A percentile compares a stretch with the other conserved stretches of the same genome.
These are phyloP conservation scores for Cranoglanis bouderius DNA, from an alignment of 2,113 vertebrate species.

Conservation along the genomic window DNA sequence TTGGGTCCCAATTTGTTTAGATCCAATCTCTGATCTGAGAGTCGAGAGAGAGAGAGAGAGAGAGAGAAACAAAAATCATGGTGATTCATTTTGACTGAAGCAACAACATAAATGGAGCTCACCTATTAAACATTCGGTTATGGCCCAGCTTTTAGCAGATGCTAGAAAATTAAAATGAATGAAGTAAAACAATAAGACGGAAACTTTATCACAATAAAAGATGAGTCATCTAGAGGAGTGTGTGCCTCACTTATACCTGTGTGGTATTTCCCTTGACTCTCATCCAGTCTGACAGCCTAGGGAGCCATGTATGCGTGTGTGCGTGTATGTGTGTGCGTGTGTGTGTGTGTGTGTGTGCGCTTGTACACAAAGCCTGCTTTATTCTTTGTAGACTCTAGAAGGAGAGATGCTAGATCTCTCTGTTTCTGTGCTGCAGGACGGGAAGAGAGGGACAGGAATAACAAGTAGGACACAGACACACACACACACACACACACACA, in stretches of 20 bases:
- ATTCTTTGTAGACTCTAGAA: slow-evolving; percentile 67
- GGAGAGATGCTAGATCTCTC: slow-evolving; percentile 53
- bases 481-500: slow-evolving; percentile 18
- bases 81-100: not conserved
- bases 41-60: slow-evolving; percentile 24
- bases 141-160: not conserved
- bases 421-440: slow-evolving; percentile 31
- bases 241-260: not conserved
- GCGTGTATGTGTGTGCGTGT: slow-evolving; percentile 14
- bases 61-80: not conserved
- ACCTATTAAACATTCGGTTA: not conserved
- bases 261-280: not conserved
- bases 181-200: not conserved
- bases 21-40: slow-evolving; percentile 94
- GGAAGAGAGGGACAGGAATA: slow-evolving; percentile 56
- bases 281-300: slow-evolving; percentile 4
- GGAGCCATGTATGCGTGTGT: not conserved
- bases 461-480: slow-evolving; percentile 59
- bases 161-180: not conserved
- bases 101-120: not conserved
- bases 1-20: slow-evolving; percentile 97
- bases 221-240: not conserved
- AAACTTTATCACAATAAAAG: not conserved
- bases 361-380: slow-evolving; percentile 71
- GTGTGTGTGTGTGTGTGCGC: slow-evolving; percentile 6